phyloP scores from a whole-genome alignment of 2,797 vertebrate species.

The Zenarchopterus dispar region DNA sequence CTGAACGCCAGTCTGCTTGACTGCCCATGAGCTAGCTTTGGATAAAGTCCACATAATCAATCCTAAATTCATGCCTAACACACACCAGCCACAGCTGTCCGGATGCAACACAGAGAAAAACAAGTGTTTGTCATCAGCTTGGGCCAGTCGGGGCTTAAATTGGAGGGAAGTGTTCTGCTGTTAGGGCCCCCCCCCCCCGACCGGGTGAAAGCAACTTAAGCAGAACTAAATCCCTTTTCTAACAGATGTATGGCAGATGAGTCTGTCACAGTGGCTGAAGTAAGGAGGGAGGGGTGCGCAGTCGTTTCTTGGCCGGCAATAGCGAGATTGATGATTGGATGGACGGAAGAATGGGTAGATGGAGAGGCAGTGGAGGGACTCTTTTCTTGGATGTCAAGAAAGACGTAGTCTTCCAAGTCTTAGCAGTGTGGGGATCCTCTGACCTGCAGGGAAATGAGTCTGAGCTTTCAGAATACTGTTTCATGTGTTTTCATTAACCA shows the following conservation, averaged over 20 bases:
- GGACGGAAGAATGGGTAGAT: conserved; percentile 5
- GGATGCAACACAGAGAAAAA: conserved; percentile 42
- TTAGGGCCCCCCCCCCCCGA: conserved; percentile 34
- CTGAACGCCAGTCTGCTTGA: conserved; percentile 29
- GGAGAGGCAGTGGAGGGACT: too few species aligned
- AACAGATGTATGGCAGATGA: conserved; percentile 73
- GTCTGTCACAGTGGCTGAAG: conserved; percentile 60
- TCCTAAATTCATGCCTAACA: conserved; percentile 47
- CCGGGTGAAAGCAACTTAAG: conserved; percentile 64
- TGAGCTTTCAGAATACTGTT: not conserved
- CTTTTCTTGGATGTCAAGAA: not conserved
- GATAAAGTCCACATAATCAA: conserved; percentile 58
- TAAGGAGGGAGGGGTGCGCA: conserved; percentile 18
- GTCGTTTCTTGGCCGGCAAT: conserved; percentile 31
- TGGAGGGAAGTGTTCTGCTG: conserved; percentile 48
- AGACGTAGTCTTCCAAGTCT: not conserved
- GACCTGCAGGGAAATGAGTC: not conserved
- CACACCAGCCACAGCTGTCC: conserved; percentile 59
- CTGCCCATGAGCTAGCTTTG: conserved; percentile 32
- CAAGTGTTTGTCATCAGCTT: conserved; percentile 56
- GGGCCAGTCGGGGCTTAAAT: conserved; percentile 52
- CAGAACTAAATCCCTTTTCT: conserved; percentile 68
- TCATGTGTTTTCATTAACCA: not conserved
- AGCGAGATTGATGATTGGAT: conserved; percentile 25
- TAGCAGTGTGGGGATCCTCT: not conserved